phyloP scores from a whole-genome alignment of 2,797 vertebrate genomes.

The Cyprinodon diabolis region DNA sequence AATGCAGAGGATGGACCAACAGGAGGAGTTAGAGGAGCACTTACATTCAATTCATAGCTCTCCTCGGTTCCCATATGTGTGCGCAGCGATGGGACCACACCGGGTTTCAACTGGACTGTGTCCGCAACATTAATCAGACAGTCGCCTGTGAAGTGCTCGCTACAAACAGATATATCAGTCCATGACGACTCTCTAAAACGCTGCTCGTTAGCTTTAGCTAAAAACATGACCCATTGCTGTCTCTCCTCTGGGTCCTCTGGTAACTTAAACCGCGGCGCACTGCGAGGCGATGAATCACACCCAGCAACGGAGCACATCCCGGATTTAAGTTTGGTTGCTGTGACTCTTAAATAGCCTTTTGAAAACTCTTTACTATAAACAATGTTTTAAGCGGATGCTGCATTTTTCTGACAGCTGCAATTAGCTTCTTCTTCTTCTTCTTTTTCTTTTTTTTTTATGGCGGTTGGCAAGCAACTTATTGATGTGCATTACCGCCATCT shows the following conservation, averaged over 20 bases:
- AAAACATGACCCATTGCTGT: slow-evolving; percentile 57
- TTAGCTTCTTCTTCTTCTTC: not conserved
- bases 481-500: too few relatives aligned
- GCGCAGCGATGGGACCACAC: slow-evolving; percentile 36
- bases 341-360: not conserved
- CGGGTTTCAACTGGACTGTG: slow-evolving; percentile 16
- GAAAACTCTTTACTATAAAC: too few relatives aligned
- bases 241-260: slow-evolving; percentile 59
- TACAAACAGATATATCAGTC: slow-evolving; percentile 54
- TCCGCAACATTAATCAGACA: slow-evolving; percentile 19
- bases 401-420: not conserved
- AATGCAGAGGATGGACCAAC: not conserved
- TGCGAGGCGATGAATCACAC: slow-evolving; percentile 31
- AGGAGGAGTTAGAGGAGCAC: not conserved
- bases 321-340: fast-evolving
- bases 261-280: slow-evolving; percentile 37
- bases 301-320: slow-evolving; percentile 51
- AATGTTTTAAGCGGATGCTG: fast-evolving
- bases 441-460: too few relatives aligned
- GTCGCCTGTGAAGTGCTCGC: slow-evolving; percentile 40
- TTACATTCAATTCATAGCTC: not conserved
- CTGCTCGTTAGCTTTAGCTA: slow-evolving; percentile 44
- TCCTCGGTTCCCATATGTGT: slow-evolving; percentile 1
- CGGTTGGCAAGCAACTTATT: too few relatives aligned
- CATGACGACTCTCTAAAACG: slow-evolving; percentile 47